Percentiles rank a stretch among this genome's conserved stretches.
phyloP scores from a whole-genome alignment of 2,797 vertebrate genomes.

The Tinamus major region DNA sequence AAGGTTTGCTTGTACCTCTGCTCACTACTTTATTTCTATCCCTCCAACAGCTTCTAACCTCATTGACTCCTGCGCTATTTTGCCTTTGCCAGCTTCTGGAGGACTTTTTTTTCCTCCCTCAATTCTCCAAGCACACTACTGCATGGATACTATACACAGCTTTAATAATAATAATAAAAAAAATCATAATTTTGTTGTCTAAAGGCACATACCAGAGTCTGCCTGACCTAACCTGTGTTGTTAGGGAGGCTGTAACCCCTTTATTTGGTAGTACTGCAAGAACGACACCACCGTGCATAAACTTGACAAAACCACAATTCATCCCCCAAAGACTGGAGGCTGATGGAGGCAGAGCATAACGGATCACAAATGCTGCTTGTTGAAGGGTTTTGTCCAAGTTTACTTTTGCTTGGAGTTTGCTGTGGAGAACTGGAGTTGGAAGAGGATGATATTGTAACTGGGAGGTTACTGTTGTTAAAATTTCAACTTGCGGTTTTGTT shows the following conservation, averaged over 20 bases:
- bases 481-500: not conserved
- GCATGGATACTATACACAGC: not conserved
- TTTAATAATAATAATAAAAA: not conserved
- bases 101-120: not conserved
- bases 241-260: not conserved
- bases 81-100: not conserved
- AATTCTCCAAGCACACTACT: not conserved
- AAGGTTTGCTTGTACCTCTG: not conserved
- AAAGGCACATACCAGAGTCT: accelerated
- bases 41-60: not conserved
- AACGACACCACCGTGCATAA: not conserved
- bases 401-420: not conserved
- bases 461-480: not conserved
- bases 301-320: not conserved
- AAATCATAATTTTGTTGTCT: not conserved
- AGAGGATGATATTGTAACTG: accelerated
- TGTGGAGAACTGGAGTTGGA: not conserved
- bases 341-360: not conserved
- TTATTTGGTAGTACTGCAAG: not conserved
- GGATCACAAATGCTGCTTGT: not conserved
- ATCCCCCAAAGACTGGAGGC: not conserved
- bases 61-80: not conserved
- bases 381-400: not conserved
- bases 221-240: not conserved
- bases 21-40: not conserved